Evolutionary conservation across 2,888 invertebrate species (phyloP).

Genomic region (Endotricha flammealis): DNA sequence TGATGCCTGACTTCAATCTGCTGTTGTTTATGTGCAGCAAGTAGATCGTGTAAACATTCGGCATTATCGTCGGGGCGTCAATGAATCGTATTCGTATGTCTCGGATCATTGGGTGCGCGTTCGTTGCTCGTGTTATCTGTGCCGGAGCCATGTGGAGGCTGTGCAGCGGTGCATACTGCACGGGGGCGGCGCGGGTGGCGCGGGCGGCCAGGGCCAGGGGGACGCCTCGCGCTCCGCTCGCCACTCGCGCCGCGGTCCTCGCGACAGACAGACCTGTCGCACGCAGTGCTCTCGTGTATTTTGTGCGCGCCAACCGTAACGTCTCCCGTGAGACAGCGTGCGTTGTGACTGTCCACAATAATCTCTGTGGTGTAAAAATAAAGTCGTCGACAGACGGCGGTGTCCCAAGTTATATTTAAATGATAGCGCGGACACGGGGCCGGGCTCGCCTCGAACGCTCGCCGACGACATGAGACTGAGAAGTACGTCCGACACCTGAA

Average conservation of each 20-base stretch:
- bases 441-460: slow-evolving; percentile 56
- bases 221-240: slow-evolving; percentile 40
- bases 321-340: slow-evolving; percentile 51
- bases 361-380: slow-evolving; percentile 70
- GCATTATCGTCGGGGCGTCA: slow-evolving; percentile 55
- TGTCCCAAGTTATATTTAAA: slow-evolving; percentile 74
- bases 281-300: slow-evolving; percentile 24
- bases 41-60: slow-evolving; percentile 44
- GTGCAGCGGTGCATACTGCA: slow-evolving; percentile 64
- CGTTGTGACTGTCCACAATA: slow-evolving; percentile 54
- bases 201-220: slow-evolving; percentile 19
- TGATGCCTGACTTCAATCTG: slow-evolving; percentile 23
- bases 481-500: slow-evolving; percentile 65
- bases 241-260: slow-evolving; percentile 55
- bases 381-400: slow-evolving; percentile 72
- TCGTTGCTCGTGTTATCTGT: slow-evolving; percentile 44
- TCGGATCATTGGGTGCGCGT: slow-evolving; percentile 37
- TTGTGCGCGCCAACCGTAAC: slow-evolving; percentile 32
- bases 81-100: slow-evolving; percentile 56
- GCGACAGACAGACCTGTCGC: slow-evolving; percentile 27
- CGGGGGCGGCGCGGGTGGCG: slow-evolving; percentile 31
- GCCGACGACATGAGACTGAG: slow-evolving; percentile 63
- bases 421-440: slow-evolving; percentile 66
- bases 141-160: slow-evolving; percentile 63
- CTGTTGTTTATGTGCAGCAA: slow-evolving; percentile 45